A percentile compares a stretch with the other conserved stretches of the same genome.
Conservation (phyloP, 2,797 vertebrate genomes). For the Otolemur crassicaudatus region DNA sequence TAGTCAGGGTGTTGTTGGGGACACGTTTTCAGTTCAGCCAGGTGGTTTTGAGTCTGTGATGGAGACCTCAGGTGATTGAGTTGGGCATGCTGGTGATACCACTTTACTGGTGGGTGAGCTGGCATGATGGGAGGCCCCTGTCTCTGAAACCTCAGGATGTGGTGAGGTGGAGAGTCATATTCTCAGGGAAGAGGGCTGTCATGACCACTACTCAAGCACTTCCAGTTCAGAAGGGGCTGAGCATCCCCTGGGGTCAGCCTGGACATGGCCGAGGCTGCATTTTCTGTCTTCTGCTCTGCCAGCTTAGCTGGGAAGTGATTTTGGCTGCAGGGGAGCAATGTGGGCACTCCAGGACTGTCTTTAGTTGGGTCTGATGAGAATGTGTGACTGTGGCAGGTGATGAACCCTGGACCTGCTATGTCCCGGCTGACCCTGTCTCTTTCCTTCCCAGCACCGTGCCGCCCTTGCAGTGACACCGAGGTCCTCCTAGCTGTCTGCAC, state of each 20-base stretch:
- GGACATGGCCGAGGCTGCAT: not conserved
- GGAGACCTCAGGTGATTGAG: not conserved
- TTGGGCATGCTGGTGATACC: not conserved
- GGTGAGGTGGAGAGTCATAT: too few species aligned
- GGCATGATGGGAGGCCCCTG: accelerated
- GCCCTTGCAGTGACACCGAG: slow-evolving; percentile 95
- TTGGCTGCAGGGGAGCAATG: not conserved
- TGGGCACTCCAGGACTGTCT: too few species aligned
- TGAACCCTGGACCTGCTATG: not conserved
- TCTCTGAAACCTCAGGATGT: accelerated
- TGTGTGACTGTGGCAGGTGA: not conserved
- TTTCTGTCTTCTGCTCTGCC: too few species aligned
- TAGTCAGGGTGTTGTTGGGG: too few species aligned
- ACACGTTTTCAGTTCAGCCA: not conserved
- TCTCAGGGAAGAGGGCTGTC: not conserved
- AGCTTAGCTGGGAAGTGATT: not conserved
- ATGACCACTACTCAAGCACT: too few species aligned
- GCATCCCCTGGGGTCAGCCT: not conserved
- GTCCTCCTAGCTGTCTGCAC: slow-evolving; percentile 97
- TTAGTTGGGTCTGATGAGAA: not conserved
- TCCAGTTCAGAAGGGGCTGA: not conserved
- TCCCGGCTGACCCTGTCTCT: not conserved
- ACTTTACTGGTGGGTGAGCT: too few species aligned
- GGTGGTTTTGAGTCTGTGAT: not conserved
- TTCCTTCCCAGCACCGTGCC: slow-evolving; percentile 91